Base-by-base conservation (phyloP, 2,113 vertebrate genomes). In the Tychaedon coryphoeus region DNA sequence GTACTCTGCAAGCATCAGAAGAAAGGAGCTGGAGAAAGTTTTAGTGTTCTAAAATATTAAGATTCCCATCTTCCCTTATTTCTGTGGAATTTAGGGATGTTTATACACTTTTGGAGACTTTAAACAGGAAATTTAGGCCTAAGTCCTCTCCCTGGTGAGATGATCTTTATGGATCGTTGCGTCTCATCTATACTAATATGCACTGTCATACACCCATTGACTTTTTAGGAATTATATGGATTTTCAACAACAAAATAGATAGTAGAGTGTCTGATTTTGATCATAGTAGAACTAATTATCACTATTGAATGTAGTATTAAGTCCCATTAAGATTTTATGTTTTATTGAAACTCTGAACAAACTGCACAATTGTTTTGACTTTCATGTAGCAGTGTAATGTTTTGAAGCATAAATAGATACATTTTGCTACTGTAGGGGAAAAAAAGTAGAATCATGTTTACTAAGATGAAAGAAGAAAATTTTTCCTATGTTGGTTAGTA, bases 31-130 rank as follows among this genome's bases (percentile, higher is more conserved):
- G 75, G 47, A 33, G 62, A 38, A 79, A 26, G 12, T 13, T n/a
- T 10, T 1, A 8, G 2, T 56, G 33, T 33, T 91, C 14, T 45
- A 19, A 80, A 78, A 18, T 4, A 2, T 7, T 12, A 13, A 45
- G 6, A 83, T 60, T 8, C 8, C 12, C 0, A 0, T 36, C 20
- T 50, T 73, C 33, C 9, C 13, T 60, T 20, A n/a, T 43, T 81
- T 67, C 12, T 36, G 22, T 54, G 45, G 19, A 20, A 38, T 65
- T 78, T 48, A 38, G 33, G 22, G 19, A 23, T 24, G 14, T 56
- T 9, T 42, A 19, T n/a, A 8, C 5, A 12, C 3, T 65, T 54
- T 10, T 23, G 11, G 28, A 60, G 76, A 25, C 10, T 43, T 58
- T 9, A 13, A 5, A 18, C 50, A 70, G 29, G 34, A 71, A 12